phyloP scores from a whole-genome alignment of 2,888 invertebrate genomes.

The Drosophila dives region DNA sequence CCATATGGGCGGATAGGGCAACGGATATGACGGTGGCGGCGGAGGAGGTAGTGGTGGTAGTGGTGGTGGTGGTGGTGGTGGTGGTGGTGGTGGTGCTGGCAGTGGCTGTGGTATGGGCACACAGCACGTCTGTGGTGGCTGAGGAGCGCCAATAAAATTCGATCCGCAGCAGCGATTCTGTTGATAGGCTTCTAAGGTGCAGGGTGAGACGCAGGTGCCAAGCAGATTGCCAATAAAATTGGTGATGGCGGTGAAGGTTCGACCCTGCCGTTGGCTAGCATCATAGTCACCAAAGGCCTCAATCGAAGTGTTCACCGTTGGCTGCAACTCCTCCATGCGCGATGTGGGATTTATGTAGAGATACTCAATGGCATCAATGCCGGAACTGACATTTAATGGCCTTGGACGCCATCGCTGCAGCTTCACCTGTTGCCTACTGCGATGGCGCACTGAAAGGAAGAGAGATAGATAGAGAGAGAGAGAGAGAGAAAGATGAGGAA shows the following conservation, averaged over 20 bases:
- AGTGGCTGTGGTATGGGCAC: conserved; percentile 7
- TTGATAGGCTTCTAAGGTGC: conserved; percentile 75
- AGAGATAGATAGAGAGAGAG: not conserved
- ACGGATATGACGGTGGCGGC: conserved; percentile 43
- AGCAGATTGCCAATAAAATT: conserved; percentile 69
- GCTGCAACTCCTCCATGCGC: conserved; percentile 55
- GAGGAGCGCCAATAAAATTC: conserved; percentile 39
- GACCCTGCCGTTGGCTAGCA: conserved; percentile 62
- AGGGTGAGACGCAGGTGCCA: conserved; percentile 68
- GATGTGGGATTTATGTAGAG: conserved; percentile 50
- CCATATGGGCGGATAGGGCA: conserved; percentile 45
- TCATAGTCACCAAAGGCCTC: conserved; percentile 73
- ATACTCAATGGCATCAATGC: conserved; percentile 39
- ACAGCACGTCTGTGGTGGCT: conserved; percentile 47
- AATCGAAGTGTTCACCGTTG: conserved; percentile 54
- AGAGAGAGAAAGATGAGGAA: not conserved
- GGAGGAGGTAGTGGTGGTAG: conserved; percentile 28
- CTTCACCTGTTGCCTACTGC: conserved; percentile 53
- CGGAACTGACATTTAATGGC: conserved; percentile 27
- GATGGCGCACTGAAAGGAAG: conserved; percentile 39
- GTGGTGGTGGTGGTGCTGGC: conserved; percentile 26
- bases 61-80: conserved; percentile 20
- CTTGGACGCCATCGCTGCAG: conserved; percentile 49
- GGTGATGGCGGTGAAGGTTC: conserved; percentile 68
- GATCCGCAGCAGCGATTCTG: conserved; percentile 74